These are phyloP conservation scores for Acanthurus lineatus DNA, from an alignment of 2,797 vertebrate species.

Conservation along the genomic window DNA sequence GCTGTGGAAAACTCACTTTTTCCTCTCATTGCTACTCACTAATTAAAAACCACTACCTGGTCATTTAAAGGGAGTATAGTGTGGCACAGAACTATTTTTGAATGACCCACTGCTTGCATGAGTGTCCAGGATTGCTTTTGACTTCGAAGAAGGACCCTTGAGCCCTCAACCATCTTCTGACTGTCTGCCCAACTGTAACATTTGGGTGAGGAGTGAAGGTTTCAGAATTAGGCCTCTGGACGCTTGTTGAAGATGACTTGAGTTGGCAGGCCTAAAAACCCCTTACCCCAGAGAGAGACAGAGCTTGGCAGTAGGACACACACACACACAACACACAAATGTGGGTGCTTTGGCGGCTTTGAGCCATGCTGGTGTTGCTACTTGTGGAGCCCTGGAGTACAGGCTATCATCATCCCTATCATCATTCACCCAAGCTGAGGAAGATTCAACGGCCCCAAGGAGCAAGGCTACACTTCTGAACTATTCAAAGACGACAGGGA, in stretches of 20 bases:
- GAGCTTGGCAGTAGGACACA: conserved; percentile 64
- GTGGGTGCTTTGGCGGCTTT: conserved; percentile 69
- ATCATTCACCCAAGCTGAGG: conserved; percentile 76
- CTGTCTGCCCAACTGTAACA: conserved; percentile 69
- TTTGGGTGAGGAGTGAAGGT: conserved; percentile 66
- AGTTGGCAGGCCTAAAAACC: conserved; percentile 79
- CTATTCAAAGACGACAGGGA: conserved; percentile 57
- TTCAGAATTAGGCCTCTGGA: conserved; percentile 76
- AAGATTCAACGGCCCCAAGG: conserved; percentile 71
- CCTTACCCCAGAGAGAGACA: conserved; percentile 65
- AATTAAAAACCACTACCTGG: conserved; percentile 55
- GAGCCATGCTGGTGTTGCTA: conserved; percentile 81
- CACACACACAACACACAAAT: conserved; percentile 66
- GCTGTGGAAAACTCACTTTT: conserved; percentile 31
- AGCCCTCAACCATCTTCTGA: conserved; percentile 70
- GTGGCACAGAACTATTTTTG: conserved; percentile 53
- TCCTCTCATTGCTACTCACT: conserved; percentile 10
- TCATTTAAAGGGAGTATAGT: conserved; percentile 39
- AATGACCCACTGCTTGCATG: conserved; percentile 70
- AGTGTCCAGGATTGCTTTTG: conserved; percentile 70
- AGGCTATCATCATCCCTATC: conserved; percentile 78
- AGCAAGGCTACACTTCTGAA: conserved; percentile 68
- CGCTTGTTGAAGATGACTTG: conserved; percentile 79
- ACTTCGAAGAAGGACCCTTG: conserved; percentile 75
- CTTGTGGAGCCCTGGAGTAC: conserved; percentile 78